Evolutionary conservation across 1,140 invertebrate species (phyloP).

Genomic region (Aphelenchoides avenae): DNA sequence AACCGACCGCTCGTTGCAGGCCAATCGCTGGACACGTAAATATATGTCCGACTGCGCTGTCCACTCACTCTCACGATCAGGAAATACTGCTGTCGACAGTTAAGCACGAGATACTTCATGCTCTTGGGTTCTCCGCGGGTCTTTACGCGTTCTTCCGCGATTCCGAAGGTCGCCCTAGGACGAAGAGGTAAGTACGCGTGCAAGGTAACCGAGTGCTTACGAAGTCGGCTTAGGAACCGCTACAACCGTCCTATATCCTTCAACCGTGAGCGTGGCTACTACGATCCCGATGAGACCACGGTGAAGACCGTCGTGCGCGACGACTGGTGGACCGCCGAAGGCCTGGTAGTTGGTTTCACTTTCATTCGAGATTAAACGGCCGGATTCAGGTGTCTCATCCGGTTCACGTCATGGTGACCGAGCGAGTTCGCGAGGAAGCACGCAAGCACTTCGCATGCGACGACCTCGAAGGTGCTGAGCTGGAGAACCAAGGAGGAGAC

Average conservation of each 20-base stretch:
- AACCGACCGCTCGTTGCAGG: slow-evolving; percentile 64
- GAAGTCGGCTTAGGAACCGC: slow-evolving; percentile 58
- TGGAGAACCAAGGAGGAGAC: slow-evolving; percentile 95
- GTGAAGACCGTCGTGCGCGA: slow-evolving; percentile 74
- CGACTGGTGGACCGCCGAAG: slow-evolving; percentile 78
- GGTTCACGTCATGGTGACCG: slow-evolving; percentile 44
- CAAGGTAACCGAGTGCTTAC: background rate
- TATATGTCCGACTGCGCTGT: slow-evolving; percentile 89
- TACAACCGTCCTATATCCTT: slow-evolving; percentile 46
- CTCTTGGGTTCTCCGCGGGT: slow-evolving; percentile 67
- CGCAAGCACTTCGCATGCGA: slow-evolving; percentile 83
- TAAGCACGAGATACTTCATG: slow-evolving; percentile 97
- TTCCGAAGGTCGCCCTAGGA: slow-evolving; percentile 27
- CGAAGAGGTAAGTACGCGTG: slow-evolving; percentile 21
- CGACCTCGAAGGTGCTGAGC: slow-evolving; percentile 84
- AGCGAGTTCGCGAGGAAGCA: slow-evolving; percentile 63
- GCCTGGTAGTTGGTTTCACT: slow-evolving; percentile 62
- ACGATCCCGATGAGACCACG: slow-evolving; percentile 86
- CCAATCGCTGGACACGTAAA: slow-evolving; percentile 97
- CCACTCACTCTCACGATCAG: slow-evolving; percentile 82
- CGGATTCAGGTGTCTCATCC: slow-evolving; percentile 35
- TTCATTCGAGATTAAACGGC: slow-evolving; percentile 2
- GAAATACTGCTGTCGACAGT: slow-evolving; percentile 89
- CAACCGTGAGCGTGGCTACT: slow-evolving; percentile 62
- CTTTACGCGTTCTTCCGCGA: slow-evolving; percentile 57